phyloP scores from a whole-genome alignment of 1,140 invertebrate species.

The Micrasema longulum region DNA sequence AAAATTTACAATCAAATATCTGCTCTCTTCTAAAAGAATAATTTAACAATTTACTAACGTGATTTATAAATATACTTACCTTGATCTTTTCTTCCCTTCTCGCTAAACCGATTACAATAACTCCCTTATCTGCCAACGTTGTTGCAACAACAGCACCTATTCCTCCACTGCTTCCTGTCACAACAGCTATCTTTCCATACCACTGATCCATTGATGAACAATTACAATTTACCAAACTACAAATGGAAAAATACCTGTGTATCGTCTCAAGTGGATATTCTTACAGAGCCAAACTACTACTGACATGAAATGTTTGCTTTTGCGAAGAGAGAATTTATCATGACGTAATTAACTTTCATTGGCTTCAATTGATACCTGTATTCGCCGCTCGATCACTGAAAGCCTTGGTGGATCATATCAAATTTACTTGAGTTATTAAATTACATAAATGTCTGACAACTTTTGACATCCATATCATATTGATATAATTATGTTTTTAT shows the following conservation, averaged over 20 bases:
- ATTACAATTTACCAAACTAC: not conserved
- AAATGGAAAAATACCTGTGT: not conserved
- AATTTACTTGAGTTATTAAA: too few relatives aligned
- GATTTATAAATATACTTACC: too few relatives aligned
- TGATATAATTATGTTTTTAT: too few relatives aligned
- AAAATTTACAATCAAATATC: conserved; percentile 1
- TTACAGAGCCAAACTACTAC: not conserved
- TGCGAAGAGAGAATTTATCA: not conserved
- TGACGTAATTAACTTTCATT: conserved; percentile 13
- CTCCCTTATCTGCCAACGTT: conserved; percentile 70
- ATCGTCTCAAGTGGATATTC: not conserved
- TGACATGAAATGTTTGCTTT: conserved; percentile 5
- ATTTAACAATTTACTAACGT: too few relatives aligned
- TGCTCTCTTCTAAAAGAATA: not conserved
- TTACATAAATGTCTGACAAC: too few relatives aligned
- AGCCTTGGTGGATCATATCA: too few relatives aligned
- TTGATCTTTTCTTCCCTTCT: conserved; percentile 72
- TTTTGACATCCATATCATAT: too few relatives aligned
- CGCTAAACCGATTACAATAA: conserved; percentile 79
- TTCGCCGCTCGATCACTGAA: too few relatives aligned
- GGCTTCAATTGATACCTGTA: conserved; percentile 27
- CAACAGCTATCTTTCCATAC: conserved; percentile 74
- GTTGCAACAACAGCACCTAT: conserved; percentile 74
- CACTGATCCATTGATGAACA: conserved; percentile 73
- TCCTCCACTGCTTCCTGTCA: conserved; percentile 80